Percentiles rank a stretch among this genome's conserved stretches.
phyloP scores from a whole-genome alignment of 2,888 invertebrate genomes.

The Agelastica alni region DNA sequence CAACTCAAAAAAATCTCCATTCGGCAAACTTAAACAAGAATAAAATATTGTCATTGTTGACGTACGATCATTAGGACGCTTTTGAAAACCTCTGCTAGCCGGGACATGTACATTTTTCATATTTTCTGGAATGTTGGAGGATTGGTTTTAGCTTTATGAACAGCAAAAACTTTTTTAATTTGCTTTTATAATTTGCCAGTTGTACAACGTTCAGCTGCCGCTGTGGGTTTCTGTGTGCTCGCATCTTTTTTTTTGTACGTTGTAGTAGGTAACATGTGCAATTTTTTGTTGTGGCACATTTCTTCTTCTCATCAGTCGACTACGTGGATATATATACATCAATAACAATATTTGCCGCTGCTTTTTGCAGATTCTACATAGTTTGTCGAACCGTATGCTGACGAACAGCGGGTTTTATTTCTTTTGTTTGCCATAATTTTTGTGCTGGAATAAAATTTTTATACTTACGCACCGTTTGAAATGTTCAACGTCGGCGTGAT shows the following conservation, averaged over 20 bases:
- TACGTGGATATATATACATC: too few relatives aligned
- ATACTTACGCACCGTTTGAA: too few relatives aligned
- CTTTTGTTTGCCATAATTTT: too few relatives aligned
- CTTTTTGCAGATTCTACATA: too few relatives aligned
- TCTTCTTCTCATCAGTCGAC: too few relatives aligned
- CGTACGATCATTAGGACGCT: background rate
- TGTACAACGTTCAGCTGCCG: constrained; percentile 4
- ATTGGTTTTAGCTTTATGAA: background rate
- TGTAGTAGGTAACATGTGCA: background rate
- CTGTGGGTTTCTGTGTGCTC: background rate
- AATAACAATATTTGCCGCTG: too few relatives aligned
- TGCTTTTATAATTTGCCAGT: constrained; percentile 5
- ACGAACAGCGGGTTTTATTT: too few relatives aligned
- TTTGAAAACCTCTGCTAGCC: background rate
- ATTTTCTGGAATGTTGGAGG: constrained; percentile 1
- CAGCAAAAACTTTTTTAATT: constrained; percentile 8
- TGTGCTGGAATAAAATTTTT: too few relatives aligned
- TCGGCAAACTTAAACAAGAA: background rate
- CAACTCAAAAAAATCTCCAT: background rate
- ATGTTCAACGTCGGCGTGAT: too few relatives aligned
- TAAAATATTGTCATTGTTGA: constrained; percentile 2
- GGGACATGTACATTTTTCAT: constrained; percentile 6
- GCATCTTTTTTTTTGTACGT: background rate
- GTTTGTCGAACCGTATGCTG: too few relatives aligned
- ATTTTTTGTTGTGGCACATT: too few relatives aligned